These are phyloP conservation scores for Hybos culiciformis DNA, from an alignment of 2,888 invertebrate genomes.

Conservation along the genomic window DNA sequence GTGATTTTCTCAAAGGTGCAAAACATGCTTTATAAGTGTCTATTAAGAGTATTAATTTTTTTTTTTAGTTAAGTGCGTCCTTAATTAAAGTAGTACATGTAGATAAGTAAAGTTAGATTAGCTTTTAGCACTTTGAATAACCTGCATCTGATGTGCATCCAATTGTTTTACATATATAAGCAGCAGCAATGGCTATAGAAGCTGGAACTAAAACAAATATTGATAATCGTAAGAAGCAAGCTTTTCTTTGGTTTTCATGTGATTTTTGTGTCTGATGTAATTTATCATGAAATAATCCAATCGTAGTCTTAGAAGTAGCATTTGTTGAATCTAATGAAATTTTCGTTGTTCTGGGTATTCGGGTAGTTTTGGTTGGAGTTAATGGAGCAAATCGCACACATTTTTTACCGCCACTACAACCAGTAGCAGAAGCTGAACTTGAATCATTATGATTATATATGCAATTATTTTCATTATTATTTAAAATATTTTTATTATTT, in stretches of 20 bases:
- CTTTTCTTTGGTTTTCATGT: not conserved
- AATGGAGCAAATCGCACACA: not conserved
- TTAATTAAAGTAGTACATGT: too few relatives aligned
- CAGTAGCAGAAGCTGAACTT: too few relatives aligned
- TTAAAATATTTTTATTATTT: not conserved
- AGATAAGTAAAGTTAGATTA: too few relatives aligned
- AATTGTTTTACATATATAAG: slow-evolving; percentile 10
- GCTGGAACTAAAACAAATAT: slow-evolving; percentile 11
- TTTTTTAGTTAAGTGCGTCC: too few relatives aligned
- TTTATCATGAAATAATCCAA: not conserved
- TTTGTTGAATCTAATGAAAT: slow-evolving; percentile 1
- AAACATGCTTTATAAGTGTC: too few relatives aligned
- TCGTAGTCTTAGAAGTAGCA: too few relatives aligned
- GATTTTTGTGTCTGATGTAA: not conserved
- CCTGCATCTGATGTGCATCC: too few relatives aligned
- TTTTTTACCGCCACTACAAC: not conserved
- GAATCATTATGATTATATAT: not conserved
- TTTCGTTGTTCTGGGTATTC: not conserved
- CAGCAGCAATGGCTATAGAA: slow-evolving; percentile 9
- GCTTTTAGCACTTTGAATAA: too few relatives aligned
- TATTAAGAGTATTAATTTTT: too few relatives aligned
- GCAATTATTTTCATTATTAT: slow-evolving; percentile 3
- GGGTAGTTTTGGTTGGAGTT: not conserved
- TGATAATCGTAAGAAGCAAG: slow-evolving; percentile 6
- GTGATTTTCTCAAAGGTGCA: too few relatives aligned